Conservation (phyloP, 2,113 vertebrate genomes). For the Sturnira hondurensis region DNA sequence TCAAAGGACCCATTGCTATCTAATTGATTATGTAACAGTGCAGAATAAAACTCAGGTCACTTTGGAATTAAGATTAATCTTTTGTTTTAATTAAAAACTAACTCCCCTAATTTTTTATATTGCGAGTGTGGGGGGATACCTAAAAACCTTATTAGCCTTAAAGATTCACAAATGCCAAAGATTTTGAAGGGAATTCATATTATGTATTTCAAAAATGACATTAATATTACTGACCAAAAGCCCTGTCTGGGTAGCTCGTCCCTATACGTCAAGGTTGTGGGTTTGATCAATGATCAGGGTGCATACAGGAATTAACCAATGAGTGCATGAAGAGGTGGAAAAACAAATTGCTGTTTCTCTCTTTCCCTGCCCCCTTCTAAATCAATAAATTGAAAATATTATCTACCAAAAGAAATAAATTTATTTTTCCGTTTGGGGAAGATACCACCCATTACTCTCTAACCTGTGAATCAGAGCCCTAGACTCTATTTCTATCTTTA, state of each 20-base stretch:
- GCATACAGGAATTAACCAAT: too few relatives aligned
- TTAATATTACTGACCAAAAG: neutral
- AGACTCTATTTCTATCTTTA: neutral
- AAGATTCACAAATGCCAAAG: conserved; percentile 58
- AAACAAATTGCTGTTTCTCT: too few relatives aligned
- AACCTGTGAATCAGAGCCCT: neutral
- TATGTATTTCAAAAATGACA: neutral
- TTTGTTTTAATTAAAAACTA: conserved; percentile 46
- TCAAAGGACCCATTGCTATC: neutral
- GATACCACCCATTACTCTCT: neutral
- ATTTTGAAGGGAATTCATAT: conserved; percentile 22
- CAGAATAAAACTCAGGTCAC: conserved; percentile 62
- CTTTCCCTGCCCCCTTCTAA: too few relatives aligned
- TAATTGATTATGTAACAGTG: neutral
- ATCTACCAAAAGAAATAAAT: neutral
- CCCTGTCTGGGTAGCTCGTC: too few relatives aligned
- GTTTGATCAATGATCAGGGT: too few relatives aligned
- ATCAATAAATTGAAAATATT: neutral
- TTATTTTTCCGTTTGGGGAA: neutral
- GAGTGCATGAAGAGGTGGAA: too few relatives aligned
- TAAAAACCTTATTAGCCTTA: conserved; percentile 18
- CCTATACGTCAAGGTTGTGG: too few relatives aligned
- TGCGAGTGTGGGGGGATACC: neutral
- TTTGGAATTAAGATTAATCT: conserved; percentile 42
- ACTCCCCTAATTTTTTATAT: conserved; percentile 29